Conservation (phyloP, 23 tunicate species). For the Ascidia mentula region DNA sequence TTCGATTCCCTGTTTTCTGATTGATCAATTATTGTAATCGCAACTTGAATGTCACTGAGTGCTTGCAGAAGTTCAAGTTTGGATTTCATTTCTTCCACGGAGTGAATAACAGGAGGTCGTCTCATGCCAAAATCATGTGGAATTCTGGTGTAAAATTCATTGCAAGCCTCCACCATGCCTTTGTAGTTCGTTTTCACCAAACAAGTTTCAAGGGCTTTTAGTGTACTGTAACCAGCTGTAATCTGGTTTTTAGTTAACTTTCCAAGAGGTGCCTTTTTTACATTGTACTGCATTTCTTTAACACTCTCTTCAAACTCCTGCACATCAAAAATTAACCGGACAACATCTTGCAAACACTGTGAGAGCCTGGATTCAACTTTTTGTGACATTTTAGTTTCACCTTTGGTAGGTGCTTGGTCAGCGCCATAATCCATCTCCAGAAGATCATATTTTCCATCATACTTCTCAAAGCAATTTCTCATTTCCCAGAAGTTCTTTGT, state of each 20-base stretch:
- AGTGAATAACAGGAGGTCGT: constrained; percentile 52
- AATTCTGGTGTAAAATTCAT: constrained; percentile 86
- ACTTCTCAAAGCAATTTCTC: constrained; percentile 31
- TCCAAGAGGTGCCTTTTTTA: constrained; percentile 81
- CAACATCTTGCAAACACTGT: constrained; percentile 45
- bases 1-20: constrained; percentile 19
- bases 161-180: constrained; percentile 55
- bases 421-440: constrained; percentile 74
- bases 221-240: constrained; percentile 49
- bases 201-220: constrained; percentile 51
- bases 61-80: constrained; percentile 74
- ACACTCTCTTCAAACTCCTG: constrained; percentile 56
- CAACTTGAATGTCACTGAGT: constrained; percentile 60
- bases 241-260: constrained; percentile 70
- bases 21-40: constrained; percentile 50
- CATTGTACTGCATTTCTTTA: constrained; percentile 74
- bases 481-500: constrained; percentile 55
- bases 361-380: constrained; percentile 40
- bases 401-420: constrained; percentile 12
- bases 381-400: background rate
- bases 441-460: constrained; percentile 63
- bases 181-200: constrained; percentile 14
- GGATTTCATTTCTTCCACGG: constrained; percentile 33
- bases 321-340: constrained; percentile 54
- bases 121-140: constrained; percentile 93